These are phyloP conservation scores for Neomonachus schauinslandi DNA, from an alignment of 2,113 vertebrate species.

Conservation along the genomic window DNA sequence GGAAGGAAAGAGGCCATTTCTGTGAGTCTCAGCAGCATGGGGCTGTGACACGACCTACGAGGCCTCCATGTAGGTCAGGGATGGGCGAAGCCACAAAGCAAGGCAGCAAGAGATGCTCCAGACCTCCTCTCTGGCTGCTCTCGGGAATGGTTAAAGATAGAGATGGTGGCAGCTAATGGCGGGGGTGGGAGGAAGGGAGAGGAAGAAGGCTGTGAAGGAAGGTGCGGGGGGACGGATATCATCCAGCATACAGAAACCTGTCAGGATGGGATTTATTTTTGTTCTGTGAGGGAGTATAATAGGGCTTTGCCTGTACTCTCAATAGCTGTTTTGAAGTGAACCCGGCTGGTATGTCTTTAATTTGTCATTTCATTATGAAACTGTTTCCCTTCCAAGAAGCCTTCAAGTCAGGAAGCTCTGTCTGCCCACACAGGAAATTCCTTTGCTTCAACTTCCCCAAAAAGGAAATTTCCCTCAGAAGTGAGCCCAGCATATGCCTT, in stretches of 20 bases:
- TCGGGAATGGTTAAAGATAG: neutral
- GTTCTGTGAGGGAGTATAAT: conserved; percentile 84
- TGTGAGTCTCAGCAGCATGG: neutral
- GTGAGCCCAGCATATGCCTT: conserved; percentile 88
- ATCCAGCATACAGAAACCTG: conserved; percentile 81
- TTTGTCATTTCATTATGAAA: conserved; percentile 93
- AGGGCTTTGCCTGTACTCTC: conserved; percentile 83
- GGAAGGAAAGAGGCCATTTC: conserved; percentile 14
- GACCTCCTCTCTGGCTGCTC: neutral
- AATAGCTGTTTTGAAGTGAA: conserved; percentile 89
- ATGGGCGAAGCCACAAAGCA: neutral
- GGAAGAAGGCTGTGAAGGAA: conserved; percentile 56
- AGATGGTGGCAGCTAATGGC: conserved; percentile 66
- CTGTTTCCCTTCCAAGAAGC: conserved; percentile 96
- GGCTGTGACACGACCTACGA: neutral
- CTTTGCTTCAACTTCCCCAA: conserved; percentile 98
- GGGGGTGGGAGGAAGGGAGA: conserved; percentile 66
- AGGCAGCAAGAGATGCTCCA: neutral
- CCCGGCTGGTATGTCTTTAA: conserved; percentile 89
- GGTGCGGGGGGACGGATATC: conserved; percentile 79
- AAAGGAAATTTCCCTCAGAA: conserved; percentile 99
- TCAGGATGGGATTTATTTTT: conserved; percentile 89
- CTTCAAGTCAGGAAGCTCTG: conserved; percentile 97
- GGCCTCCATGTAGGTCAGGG: neutral
- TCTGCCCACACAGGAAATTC: conserved; percentile 99